Base-by-base conservation (phyloP, 2,113 vertebrate genomes). In the Oceanodroma tethys region DNA sequence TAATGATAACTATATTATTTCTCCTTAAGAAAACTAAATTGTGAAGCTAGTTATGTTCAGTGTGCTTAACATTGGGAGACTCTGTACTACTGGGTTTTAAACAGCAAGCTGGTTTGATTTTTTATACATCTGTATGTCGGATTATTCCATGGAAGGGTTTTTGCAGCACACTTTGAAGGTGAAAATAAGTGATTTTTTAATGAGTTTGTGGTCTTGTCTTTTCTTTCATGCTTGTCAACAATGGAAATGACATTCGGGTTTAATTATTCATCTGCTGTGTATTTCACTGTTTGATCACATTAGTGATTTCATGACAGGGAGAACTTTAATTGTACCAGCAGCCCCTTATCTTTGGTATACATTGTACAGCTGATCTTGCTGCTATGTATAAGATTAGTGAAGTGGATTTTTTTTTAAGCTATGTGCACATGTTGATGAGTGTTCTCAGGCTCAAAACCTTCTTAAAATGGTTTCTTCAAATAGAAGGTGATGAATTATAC, bases 1-100 rank as follows among this genome's bases (percentile, higher is more conserved):
- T 97, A 98, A 98, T 91, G 96, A 96, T 94, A 98, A 97, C 95
- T 87, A 93, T 96, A 96, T 97, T 97, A 91, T 95, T 97, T 96
- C 83, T 98, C 68, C 90, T 95, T 94, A 97, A 95, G 91, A 95
- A 97, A 96, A 95, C 27, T 68, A 97, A 95, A 97, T 74, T 94
- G 56, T 91, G 79, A 95, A 96, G 79, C 82, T 73, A 82, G 93
- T 96, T 98, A 91, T 34, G 42, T 94, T 93, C 86, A 73, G n/a
- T 62, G 45, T 71, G 55, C 52, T 97, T 95, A 93, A 91, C 47
- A 90, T 0, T 79, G 62, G 27, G 40, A 75, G 45, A 63, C 81
- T 96, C 82, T 55, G 40, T 70, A 82, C 86, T 48, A 29, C 5
- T 48, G 13, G 29, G 25, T 96, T 85, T 96, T 91, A 93, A 96